Evolutionary conservation across 2,113 vertebrate genomes (phyloP).

Genomic region (Myrmecophaga tridactyla): DNA sequence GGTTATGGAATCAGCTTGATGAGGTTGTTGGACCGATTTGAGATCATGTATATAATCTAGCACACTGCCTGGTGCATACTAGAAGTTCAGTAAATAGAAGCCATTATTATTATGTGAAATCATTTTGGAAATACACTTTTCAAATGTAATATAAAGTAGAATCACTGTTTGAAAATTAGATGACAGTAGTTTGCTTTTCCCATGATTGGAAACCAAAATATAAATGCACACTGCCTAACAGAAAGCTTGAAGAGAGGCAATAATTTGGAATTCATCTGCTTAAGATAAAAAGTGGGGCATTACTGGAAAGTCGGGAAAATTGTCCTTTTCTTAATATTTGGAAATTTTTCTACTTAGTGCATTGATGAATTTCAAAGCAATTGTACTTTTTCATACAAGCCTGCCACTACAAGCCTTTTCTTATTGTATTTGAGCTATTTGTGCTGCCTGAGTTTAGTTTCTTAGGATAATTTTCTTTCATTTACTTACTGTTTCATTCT

Average conservation of each 20-base stretch:
- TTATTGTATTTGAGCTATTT: constrained; percentile 45
- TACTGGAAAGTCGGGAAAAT: constrained; percentile 47
- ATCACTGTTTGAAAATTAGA: constrained; percentile 56
- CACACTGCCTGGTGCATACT: background rate
- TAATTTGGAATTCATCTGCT: constrained; percentile 61
- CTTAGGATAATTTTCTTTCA: constrained; percentile 43
- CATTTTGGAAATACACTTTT: constrained; percentile 28
- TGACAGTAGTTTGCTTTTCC: constrained; percentile 32
- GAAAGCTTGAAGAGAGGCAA: constrained; percentile 30
- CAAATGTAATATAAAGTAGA: background rate
- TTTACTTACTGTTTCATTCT: constrained; percentile 32
- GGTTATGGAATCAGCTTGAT: background rate
- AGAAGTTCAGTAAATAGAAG: background rate
- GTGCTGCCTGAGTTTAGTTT: constrained; percentile 50
- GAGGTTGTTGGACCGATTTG: background rate
- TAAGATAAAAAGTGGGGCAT: constrained; percentile 59
- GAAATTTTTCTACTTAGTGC: constrained; percentile 9
- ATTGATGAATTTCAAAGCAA: constrained; percentile 58
- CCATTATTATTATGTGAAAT: background rate
- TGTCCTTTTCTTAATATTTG: constrained; percentile 37
- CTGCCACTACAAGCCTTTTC: background rate
- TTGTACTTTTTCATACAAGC: background rate
- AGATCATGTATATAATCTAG: background rate
- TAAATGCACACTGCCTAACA: background rate
- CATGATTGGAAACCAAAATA: constrained; percentile 8